A percentile compares a stretch with the other conserved stretches of the same genome.
Conservation (phyloP, 1,140 invertebrate genomes). For the Ectropis grisescens region DNA sequence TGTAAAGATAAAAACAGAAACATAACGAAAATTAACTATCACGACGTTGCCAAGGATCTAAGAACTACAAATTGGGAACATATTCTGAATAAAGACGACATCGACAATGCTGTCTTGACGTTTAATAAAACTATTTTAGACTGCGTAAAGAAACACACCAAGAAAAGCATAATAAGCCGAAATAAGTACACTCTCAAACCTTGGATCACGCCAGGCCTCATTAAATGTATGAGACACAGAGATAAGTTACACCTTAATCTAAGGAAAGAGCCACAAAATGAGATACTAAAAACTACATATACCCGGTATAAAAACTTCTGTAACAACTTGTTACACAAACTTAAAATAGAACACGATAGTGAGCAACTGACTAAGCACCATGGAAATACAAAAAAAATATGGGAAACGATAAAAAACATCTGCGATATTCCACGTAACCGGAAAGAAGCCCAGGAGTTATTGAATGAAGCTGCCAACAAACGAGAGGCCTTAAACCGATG, state of each 20-base stretch:
- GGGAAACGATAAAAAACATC: background rate
- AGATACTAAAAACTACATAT: background rate
- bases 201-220: background rate
- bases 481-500: no score
- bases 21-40: no score
- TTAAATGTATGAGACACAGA: background rate
- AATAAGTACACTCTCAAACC: background rate
- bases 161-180: no score
- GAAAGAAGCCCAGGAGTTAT: background rate
- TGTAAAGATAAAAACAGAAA: no score
- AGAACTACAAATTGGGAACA: no score
- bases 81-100: no score
- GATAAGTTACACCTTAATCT: background rate
- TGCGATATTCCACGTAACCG: no score
- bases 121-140: no score
- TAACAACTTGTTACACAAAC: background rate
- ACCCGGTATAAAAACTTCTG: background rate
- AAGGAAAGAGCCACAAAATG: background rate
- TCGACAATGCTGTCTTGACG: no score
- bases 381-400: background rate
- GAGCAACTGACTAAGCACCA: background rate
- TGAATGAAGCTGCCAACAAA: no score
- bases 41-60: no score
- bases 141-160: no score
- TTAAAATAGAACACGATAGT: background rate